These are phyloP conservation scores for Xyrauchen texanus DNA, from an alignment of 2,113 vertebrate genomes.

Conservation along the genomic window DNA sequence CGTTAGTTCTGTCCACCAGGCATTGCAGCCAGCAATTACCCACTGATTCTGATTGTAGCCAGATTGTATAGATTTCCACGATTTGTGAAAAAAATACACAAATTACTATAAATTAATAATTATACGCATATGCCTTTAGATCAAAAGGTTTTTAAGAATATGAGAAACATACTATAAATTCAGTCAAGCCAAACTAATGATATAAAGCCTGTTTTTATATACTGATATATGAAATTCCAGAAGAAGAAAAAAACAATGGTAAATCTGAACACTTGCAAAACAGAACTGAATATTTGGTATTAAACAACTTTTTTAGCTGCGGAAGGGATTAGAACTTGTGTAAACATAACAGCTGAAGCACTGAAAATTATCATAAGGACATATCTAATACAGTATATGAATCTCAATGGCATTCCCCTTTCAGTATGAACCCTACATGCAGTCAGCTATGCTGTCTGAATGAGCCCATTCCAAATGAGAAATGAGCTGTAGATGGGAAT, in stretches of 20 bases:
- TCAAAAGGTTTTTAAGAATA: too few species aligned
- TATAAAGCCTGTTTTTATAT: too few species aligned
- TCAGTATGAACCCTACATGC: not conserved
- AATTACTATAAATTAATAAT: too few species aligned
- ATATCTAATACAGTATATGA: not conserved
- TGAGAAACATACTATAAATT: too few species aligned
- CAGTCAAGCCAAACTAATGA: too few species aligned
- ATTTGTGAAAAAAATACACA: not conserved
- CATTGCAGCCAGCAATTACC: constrained; percentile 16
- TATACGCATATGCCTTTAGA: too few species aligned
- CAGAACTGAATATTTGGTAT: not conserved
- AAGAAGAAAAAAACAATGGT: too few species aligned
- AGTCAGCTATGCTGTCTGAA: not conserved
- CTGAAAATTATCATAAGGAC: constrained; percentile 31
- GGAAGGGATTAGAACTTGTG: not conserved
- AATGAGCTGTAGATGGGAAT: constrained; percentile 4
- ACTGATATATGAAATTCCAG: too few species aligned
- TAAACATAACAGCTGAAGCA: constrained; percentile 1
- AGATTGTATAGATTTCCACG: constrained; percentile 43
- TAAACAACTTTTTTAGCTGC: not conserved
- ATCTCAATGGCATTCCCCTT: constrained; percentile 12
- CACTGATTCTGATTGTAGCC: constrained; percentile 19
- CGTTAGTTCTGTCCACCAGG: too few species aligned
- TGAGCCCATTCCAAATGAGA: constrained; percentile 1
- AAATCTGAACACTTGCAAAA: too few species aligned